Conservation (phyloP, 2,113 vertebrate genomes). For the Talpa occidentalis region DNA sequence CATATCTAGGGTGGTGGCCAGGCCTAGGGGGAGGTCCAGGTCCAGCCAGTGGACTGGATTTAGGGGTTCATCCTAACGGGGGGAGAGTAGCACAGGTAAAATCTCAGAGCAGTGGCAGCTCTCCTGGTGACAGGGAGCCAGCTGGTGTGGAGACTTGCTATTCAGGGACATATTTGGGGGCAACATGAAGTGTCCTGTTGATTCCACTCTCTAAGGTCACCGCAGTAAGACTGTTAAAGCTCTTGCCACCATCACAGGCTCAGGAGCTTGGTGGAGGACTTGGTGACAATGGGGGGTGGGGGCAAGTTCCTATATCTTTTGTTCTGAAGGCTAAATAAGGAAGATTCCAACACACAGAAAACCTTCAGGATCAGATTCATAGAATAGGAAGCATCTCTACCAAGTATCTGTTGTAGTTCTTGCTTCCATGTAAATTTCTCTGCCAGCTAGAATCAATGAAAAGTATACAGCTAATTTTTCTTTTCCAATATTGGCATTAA, state of each 20-base stretch:
- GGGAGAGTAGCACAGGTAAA: rapidly evolving
- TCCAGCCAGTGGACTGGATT: neutral
- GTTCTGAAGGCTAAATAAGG: neutral
- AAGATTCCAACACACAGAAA: neutral
- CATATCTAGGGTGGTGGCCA: too few species aligned
- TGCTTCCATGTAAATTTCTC: neutral
- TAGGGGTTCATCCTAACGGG: neutral
- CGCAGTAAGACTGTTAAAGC: neutral
- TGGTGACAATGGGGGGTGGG: neutral
- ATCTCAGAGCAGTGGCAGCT: neutral
- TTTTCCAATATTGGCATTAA: neutral
- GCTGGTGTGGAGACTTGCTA: neutral
- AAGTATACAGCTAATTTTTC: neutral
- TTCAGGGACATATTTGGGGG: neutral
- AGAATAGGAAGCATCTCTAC: neutral
- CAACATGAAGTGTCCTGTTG: neutral
- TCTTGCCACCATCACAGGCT: neutral
- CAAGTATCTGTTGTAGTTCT: neutral
- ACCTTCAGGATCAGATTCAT: neutral
- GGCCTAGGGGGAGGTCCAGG: neutral
- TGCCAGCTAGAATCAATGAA: neutral
- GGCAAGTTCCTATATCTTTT: neutral
- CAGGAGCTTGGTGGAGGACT: neutral
- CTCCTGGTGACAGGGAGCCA: neutral
- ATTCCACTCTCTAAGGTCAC: neutral